phyloP scores from a whole-genome alignment of 1,140 invertebrate genomes.

The Drosophila mayri region DNA sequence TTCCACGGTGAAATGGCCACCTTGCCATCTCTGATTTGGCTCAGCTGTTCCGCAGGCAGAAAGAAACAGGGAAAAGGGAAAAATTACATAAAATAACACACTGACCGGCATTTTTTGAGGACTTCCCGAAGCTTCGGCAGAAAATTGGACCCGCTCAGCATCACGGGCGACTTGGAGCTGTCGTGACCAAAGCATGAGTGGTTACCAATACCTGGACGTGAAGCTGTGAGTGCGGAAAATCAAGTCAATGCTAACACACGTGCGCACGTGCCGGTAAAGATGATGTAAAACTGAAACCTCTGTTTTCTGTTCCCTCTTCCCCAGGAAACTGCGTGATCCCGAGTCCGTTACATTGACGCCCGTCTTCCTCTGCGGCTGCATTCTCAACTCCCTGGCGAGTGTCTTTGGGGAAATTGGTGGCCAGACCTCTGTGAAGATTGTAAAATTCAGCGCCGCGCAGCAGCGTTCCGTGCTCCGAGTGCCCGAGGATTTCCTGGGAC shows the following conservation, averaged over 20 bases:
- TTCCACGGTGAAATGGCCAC: background rate
- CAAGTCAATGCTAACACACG: constrained; percentile 15
- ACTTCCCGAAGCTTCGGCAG: constrained; percentile 9
- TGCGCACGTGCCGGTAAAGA: constrained; percentile 27
- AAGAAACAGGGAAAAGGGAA: constrained; percentile 22
- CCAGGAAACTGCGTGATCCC: constrained; percentile 86
- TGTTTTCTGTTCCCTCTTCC: background rate
- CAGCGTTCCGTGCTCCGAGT: constrained; percentile 87
- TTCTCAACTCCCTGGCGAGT: constrained; percentile 86
- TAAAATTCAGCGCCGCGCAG: constrained; percentile 86
- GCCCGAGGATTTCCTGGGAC: constrained; percentile 86
- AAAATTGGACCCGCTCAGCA: background rate
- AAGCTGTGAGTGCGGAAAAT: constrained; percentile 82
- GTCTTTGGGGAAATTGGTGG: constrained; percentile 88
- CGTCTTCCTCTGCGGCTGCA: constrained; percentile 87
- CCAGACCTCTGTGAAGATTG: constrained; percentile 86
- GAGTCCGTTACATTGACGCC: constrained; percentile 83
- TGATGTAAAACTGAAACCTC: constrained; percentile 16
- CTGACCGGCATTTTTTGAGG: constrained; percentile 46
- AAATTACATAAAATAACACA: constrained; percentile 61
- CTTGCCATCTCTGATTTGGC: background rate
- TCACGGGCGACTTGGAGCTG: constrained; percentile 1
- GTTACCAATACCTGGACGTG: constrained; percentile 83
- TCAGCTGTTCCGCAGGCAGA: constrained; percentile 28
- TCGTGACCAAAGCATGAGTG: constrained; percentile 66